Conservation (phyloP, 2,888 invertebrate genomes). For the Prenolepis imparis region DNA sequence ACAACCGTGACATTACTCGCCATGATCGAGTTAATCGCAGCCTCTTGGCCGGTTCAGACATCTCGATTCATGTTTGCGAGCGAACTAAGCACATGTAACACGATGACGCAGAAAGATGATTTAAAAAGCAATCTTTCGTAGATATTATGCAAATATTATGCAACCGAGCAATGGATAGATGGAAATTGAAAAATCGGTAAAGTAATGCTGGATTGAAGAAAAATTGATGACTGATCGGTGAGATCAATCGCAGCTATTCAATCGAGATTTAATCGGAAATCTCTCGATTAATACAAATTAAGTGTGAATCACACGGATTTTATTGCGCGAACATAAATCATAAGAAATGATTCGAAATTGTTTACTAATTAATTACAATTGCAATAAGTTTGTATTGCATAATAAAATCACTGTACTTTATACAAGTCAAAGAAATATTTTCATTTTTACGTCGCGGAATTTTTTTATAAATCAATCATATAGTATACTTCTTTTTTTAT, state of each 20-base stretch:
- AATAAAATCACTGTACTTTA: background rate
- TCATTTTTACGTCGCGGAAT: background rate
- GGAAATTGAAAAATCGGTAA: background rate
- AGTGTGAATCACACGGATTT: background rate
- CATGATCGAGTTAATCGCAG: slow-evolving; percentile 49
- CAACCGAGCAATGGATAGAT: background rate
- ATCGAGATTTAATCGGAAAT: background rate
- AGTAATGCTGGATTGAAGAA: too few species aligned
- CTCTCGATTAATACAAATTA: background rate
- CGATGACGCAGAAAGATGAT: background rate
- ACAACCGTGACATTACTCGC: slow-evolving; percentile 56
- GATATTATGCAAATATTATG: background rate
- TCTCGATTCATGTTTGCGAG: slow-evolving; percentile 25
- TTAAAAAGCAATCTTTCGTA: background rate
- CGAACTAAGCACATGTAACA: background rate
- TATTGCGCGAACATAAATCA: background rate
- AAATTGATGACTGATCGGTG: background rate
- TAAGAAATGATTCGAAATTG: background rate
- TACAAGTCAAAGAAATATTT: background rate
- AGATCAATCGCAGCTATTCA: background rate
- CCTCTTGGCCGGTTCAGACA: slow-evolving; percentile 1
- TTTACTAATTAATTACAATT: background rate
- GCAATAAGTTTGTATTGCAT: background rate
- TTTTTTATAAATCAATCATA: background rate
- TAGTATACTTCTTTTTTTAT: background rate